Evolutionary conservation across 2,888 invertebrate genomes (phyloP).

Genomic region (Tridacna crocea): DNA sequence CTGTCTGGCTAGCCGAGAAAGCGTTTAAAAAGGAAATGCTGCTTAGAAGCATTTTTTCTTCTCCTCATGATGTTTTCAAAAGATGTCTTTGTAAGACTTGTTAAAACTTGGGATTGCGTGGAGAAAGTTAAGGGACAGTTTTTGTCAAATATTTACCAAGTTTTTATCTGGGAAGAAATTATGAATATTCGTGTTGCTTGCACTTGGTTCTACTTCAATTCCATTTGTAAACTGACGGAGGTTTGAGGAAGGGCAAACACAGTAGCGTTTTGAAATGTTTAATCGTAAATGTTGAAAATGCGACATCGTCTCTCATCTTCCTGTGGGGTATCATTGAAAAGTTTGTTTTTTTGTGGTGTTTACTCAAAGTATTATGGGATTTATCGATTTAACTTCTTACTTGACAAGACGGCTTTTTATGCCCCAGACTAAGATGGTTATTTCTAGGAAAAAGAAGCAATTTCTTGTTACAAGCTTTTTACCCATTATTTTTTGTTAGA

Average conservation of each 20-base stretch:
- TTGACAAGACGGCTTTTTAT: not conserved
- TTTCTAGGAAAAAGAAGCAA: not conserved
- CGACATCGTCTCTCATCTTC: conserved; percentile 35
- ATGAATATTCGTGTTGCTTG: conserved; percentile 52
- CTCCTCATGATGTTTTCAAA: not conserved
- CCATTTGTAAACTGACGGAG: conserved; percentile 47
- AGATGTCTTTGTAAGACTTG: not conserved
- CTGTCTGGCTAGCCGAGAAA: too few relatives aligned
- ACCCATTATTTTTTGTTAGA: too few relatives aligned
- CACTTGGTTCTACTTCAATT: conserved; percentile 51
- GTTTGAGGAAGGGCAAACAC: conserved; percentile 13
- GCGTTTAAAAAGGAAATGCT: not conserved
- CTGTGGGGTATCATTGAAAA: conserved; percentile 57
- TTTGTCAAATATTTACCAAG: conserved; percentile 56
- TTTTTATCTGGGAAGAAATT: conserved; percentile 60
- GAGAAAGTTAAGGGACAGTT: conserved; percentile 49
- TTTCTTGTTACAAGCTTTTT: too few relatives aligned
- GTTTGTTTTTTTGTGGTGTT: conserved; percentile 35
- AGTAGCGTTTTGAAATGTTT: conserved; percentile 29
- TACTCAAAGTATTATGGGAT: conserved; percentile 48
- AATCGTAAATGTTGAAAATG: conserved; percentile 11
- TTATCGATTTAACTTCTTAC: conserved; percentile 41
- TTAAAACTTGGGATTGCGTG: not conserved
- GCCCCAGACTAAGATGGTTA: not conserved
- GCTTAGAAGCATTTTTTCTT: not conserved